phyloP scores from a whole-genome alignment of 2,888 invertebrate genomes.

The Eulithis testata region DNA sequence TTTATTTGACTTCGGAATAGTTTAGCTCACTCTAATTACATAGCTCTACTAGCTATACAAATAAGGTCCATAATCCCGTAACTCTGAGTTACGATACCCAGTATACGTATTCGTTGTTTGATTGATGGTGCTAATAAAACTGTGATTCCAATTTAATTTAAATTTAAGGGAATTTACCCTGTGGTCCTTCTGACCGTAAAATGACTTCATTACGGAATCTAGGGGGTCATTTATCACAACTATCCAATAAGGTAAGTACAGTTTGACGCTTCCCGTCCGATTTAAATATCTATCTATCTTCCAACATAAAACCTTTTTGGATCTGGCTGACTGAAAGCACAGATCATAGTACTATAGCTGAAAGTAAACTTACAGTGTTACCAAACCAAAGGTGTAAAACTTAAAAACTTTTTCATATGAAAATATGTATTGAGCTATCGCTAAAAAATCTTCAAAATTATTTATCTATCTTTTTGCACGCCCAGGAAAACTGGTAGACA shows the following conservation, averaged over 20 bases:
- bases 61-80: slow-evolving; percentile 63
- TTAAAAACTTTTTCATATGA: too few relatives aligned
- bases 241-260: slow-evolving; percentile 39
- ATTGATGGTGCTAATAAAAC: slow-evolving; percentile 84
- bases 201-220: slow-evolving; percentile 68
- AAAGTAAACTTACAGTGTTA: too few relatives aligned
- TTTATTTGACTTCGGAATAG: slow-evolving; percentile 80
- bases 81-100: slow-evolving; percentile 52
- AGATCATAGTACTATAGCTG: too few relatives aligned
- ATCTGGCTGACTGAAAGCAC: too few relatives aligned
- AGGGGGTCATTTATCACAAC: slow-evolving; percentile 67
- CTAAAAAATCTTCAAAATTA: too few relatives aligned
- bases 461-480: neutral
- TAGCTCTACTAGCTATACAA: slow-evolving; percentile 50
- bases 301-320: too few relatives aligned
- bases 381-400: too few relatives aligned
- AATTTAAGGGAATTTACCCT: slow-evolving; percentile 82
- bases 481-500: too few relatives aligned
- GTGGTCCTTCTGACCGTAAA: slow-evolving; percentile 77
- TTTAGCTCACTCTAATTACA: slow-evolving; percentile 54
- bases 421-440: too few relatives aligned
- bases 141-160: slow-evolving; percentile 84
- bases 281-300: neutral
- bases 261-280: slow-evolving; percentile 29
- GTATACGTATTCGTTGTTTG: slow-evolving; percentile 73